These are phyloP conservation scores for Phocoena phocoena DNA, from an alignment of 2,113 vertebrate genomes.

Conservation along the genomic window DNA sequence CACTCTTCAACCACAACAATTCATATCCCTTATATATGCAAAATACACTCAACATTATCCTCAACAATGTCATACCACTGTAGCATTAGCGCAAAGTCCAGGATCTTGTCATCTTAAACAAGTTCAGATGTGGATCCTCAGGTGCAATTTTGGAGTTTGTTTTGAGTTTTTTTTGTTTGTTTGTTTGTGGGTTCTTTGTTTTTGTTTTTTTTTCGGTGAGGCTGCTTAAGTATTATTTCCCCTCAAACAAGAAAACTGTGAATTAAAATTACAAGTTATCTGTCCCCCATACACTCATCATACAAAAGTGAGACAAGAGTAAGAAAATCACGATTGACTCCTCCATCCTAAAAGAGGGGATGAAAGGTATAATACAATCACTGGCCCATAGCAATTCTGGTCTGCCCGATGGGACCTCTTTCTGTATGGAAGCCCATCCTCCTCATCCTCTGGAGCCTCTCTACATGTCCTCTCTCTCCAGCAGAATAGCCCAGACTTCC, in stretches of 20 bases:
- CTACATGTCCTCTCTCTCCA: not conserved
- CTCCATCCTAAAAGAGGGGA: not conserved
- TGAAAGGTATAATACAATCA: not conserved
- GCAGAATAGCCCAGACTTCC: not conserved
- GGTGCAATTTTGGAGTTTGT: not conserved
- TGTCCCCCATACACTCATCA: not conserved
- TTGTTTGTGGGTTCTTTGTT: not conserved
- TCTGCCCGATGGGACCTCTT: not conserved
- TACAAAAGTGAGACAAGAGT: constrained; percentile 5
- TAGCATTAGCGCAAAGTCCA: not conserved
- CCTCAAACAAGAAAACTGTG: constrained; percentile 20
- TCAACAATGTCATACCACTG: not conserved
- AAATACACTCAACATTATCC: not conserved
- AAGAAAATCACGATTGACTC: not conserved
- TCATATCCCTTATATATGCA: not conserved
- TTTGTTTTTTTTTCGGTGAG: not conserved
- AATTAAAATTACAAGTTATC: constrained; percentile 18
- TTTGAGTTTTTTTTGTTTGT: not conserved
- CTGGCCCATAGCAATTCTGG: not conserved
- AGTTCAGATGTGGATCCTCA: not conserved
- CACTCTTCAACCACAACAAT: not conserved
- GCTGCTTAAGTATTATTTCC: not conserved
- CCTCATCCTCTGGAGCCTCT: not conserved
- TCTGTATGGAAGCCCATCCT: not conserved
- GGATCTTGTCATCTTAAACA: not conserved